These are phyloP conservation scores for Toxotes lorentzi DNA, from an alignment of 2,797 vertebrate species.

Conservation along the genomic window DNA sequence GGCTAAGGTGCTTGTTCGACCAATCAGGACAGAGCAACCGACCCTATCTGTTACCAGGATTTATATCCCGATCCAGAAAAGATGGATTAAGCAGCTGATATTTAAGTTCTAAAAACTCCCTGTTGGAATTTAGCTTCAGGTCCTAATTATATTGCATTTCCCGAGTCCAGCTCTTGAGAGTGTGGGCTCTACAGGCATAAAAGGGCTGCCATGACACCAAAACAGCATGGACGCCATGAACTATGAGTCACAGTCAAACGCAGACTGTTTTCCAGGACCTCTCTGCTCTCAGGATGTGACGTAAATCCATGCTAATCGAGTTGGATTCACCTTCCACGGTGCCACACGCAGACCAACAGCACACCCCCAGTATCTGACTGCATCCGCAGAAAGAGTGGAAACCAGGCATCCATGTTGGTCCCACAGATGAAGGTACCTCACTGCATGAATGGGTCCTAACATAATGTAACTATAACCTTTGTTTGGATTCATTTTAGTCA, in stretches of 20 bases:
- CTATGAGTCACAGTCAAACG: not conserved
- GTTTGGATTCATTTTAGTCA: not conserved
- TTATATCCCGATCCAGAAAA: not conserved
- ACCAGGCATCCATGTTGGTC: not conserved
- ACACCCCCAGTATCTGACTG: not conserved
- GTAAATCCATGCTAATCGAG: not conserved
- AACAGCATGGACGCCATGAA: not conserved
- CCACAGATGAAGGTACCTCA: not conserved
- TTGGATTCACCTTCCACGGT: constrained; percentile 16
- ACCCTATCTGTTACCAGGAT: not conserved
- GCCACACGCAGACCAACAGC: not conserved
- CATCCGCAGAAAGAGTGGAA: not conserved
- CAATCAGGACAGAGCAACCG: not conserved
- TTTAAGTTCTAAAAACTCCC: too few species aligned
- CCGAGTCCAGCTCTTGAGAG: not conserved
- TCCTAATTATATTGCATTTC: not conserved
- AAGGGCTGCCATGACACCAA: not conserved
- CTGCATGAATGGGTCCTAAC: not conserved
- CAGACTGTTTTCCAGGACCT: not conserved
- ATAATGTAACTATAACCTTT: not conserved
- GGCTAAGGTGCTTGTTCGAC: not conserved
- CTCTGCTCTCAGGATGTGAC: not conserved
- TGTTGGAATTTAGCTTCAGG: not conserved
- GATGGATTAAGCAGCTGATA: not conserved
- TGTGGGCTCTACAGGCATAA: not conserved